Evolutionary conservation across 2,113 vertebrate genomes (phyloP), one percentile per base, ranked within the genome.

Genomic region (Calyptomena viridis): DNA sequence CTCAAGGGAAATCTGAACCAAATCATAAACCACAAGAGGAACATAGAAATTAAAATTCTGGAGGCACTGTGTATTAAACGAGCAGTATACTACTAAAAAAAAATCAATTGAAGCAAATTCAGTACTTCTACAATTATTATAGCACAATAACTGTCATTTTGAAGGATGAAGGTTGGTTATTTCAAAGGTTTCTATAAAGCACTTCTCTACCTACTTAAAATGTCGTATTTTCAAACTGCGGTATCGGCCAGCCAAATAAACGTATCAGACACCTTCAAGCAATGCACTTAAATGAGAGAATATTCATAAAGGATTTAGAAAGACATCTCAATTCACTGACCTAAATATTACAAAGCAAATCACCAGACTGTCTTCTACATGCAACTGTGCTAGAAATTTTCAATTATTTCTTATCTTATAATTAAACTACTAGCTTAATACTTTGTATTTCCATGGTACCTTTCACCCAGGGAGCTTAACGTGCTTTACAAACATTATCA

Each of bases 261-360:
- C 63, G 69, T 67, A 94, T 92, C 84, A 96, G 94, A 96, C 93
- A 91, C 94, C 94, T 95, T 86, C 47, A 15, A 97, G 97, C 94
- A 95, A 96, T 56, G 94, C 80, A 94, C 91, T 97, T 93, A 97
- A 96, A 93, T 78, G 42, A 82, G 80, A 87, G 96, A 97, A 96
- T 96, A 95, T 96, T 97, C 94, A 94, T 88, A 93, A 94, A 95
- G 93, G 88, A 82, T 93, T 95, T 44, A 96, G 89, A 95, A 95
- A 96, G 87, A 90, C 85, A 93, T 89, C 90, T 97, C 89, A 91
- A 97, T 96, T 97, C 93, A 96, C 84, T 97, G 96, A 97, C 97
- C 96, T 97, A 98, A 95, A 97, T 97, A 97, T 97, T 97, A 96
- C 88, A 92, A 93, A 97, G 95, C 88, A 91, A 79, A 73, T 82